Evolutionary conservation across 2,888 invertebrate genomes (phyloP).

Genomic region (Eristalinus aeneus): DNA sequence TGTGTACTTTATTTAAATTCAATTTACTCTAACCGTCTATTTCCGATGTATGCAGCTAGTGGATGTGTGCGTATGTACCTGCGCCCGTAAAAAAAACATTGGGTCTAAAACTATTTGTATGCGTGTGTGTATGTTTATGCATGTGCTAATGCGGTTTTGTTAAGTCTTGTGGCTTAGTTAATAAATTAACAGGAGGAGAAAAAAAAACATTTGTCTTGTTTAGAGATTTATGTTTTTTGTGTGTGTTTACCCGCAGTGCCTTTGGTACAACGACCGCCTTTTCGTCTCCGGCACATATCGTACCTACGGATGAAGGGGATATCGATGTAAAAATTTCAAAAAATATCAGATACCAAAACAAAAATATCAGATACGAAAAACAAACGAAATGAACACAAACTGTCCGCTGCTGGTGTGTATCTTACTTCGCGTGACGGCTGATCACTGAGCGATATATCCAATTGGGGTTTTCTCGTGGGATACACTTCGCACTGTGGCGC

Average conservation of each 20-base stretch:
- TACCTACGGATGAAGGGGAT: constrained; percentile 84
- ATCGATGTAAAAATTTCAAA: constrained; percentile 28
- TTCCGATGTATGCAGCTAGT: background rate
- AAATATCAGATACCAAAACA: background rate
- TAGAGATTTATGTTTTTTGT: constrained; percentile 30
- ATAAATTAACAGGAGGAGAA: constrained; percentile 6
- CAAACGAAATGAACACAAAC: constrained; percentile 4
- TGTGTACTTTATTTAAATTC: background rate
- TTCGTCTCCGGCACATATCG: constrained; percentile 98
- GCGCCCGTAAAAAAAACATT: constrained; percentile 9
- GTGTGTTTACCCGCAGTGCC: constrained; percentile 95
- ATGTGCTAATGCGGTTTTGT: constrained; percentile 56
- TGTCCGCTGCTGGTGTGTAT: background rate
- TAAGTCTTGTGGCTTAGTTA: constrained; percentile 26
- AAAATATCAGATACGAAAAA: constrained; percentile 19
- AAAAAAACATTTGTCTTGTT: constrained; percentile 26
- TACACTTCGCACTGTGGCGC: background rate
- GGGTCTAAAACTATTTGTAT: constrained; percentile 56
- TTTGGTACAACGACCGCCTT: constrained; percentile 98
- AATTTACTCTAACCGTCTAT: background rate
- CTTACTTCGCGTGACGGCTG: constrained; percentile 18
- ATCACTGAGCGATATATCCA: background rate
- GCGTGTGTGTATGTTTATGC: constrained; percentile 65
- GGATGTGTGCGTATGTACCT: constrained; percentile 47
- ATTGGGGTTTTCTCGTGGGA: background rate